Percentiles rank a stretch among this genome's conserved stretches.
phyloP scores from a whole-genome alignment of 2,888 invertebrate genomes.

The Parascotia fuliginaria region DNA sequence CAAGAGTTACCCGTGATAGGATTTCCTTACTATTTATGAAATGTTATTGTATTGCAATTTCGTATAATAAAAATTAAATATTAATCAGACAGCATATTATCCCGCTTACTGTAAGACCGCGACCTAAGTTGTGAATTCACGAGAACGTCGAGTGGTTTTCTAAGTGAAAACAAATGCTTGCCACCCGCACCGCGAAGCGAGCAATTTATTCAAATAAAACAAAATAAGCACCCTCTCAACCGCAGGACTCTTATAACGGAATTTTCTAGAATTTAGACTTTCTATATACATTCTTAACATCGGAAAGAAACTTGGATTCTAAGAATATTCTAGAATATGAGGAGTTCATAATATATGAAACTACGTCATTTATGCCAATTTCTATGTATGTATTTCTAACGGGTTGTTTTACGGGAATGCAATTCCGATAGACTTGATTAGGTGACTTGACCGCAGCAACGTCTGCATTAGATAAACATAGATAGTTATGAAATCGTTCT shows the following conservation, averaged over 20 bases:
- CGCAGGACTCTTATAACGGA: slow-evolving; percentile 25
- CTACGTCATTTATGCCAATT: neutral
- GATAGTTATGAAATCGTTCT: no score
- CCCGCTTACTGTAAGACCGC: slow-evolving; percentile 31
- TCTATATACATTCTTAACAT: neutral
- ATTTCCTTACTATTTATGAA: no score
- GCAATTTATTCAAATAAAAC: slow-evolving; percentile 68
- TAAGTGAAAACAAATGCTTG: slow-evolving; percentile 70
- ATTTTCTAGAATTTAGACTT: slow-evolving; percentile 25
- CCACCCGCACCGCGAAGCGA: slow-evolving; percentile 50
- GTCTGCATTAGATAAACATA: no score
- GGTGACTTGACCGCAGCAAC: no score
- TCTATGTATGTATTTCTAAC: neutral
- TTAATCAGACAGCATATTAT: neutral
- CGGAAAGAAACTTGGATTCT: neutral
- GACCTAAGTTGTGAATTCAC: slow-evolving; percentile 46
- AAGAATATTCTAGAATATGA: neutral
- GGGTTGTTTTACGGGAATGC: neutral
- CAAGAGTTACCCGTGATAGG: no score
- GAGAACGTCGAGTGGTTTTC: slow-evolving; percentile 56
- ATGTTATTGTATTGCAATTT: neutral
- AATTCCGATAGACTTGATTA: neutral
- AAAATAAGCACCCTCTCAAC: slow-evolving; percentile 43
- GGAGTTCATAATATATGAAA: neutral
- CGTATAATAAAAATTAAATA: neutral